phyloP scores from a whole-genome alignment of 2,113 vertebrate species.

The Hippocampus mohnikei region DNA sequence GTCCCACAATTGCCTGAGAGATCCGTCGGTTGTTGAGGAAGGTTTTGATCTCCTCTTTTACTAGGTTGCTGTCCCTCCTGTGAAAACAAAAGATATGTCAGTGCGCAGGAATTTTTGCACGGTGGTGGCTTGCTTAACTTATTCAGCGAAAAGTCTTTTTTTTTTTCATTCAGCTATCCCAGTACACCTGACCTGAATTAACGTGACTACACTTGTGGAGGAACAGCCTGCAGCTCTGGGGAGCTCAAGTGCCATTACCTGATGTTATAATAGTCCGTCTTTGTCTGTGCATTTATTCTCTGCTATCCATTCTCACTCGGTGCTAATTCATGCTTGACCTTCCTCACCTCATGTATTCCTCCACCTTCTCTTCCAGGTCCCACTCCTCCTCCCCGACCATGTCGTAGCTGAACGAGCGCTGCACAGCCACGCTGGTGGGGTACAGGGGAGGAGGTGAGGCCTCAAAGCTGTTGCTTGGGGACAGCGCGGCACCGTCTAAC shows the following conservation, averaged over 20 bases:
- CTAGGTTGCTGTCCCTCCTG: slow-evolving; percentile 81
- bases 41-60: slow-evolving; percentile 81
- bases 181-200: slow-evolving; percentile 67
- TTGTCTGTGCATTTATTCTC: slow-evolving; percentile 21
- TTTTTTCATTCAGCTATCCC: slow-evolving; percentile 38
- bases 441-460: slow-evolving; percentile 78
- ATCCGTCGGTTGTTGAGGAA: slow-evolving; percentile 81
- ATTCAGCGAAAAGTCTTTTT: slow-evolving; percentile 44
- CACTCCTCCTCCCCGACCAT: slow-evolving; percentile 77
- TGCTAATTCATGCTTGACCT: slow-evolving; percentile 8
- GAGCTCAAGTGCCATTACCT: slow-evolving; percentile 55
- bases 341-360: slow-evolving; percentile 81
- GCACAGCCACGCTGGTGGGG: slow-evolving; percentile 64
- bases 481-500: slow-evolving; percentile 72
- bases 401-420: slow-evolving; percentile 77
- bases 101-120: not conserved
- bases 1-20: slow-evolving; percentile 80
- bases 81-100: slow-evolving; percentile 8
- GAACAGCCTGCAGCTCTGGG: slow-evolving; percentile 53
- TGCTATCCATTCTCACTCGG: slow-evolving; percentile 9
- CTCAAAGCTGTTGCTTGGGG: slow-evolving; percentile 79
- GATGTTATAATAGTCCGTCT: slow-evolving; percentile 60
- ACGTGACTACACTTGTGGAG: slow-evolving; percentile 52
- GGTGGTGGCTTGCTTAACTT: slow-evolving; percentile 24
- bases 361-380: slow-evolving; percentile 81